Base-by-base conservation (phyloP, 2,888 invertebrate species). In the Schizotus pectinicornis region DNA sequence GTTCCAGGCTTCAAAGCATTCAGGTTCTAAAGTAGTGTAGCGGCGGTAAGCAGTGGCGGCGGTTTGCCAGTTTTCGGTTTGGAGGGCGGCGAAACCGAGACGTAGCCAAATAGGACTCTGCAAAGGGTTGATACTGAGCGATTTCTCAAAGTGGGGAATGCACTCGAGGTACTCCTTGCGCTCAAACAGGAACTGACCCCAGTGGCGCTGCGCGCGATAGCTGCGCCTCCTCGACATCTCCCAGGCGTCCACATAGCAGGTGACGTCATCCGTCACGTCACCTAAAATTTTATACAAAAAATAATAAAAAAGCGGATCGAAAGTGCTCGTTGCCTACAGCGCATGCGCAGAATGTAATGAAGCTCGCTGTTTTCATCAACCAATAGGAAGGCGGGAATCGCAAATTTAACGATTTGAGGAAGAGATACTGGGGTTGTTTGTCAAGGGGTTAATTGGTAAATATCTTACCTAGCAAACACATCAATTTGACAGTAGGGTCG, bases 1-100 rank as follows among this genome's bases (percentile, higher is more conserved):
- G 79, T 96, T 98, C 99, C 98, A 99, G 0, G 95, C 95, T 80
- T 98, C 97, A 77, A 94, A 98, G 51, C 92, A 91, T 79, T 90
- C 82, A 0, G 89, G 90, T 69, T 97, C 95, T n/a, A 98, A 81
- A 65, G 87, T 87, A 9, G 95, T 93, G 75, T 94, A 95, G 46
- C 89, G 86, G 41, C 93, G 85, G 77, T 97, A 98, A 0, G 94
- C 93, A 30, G 85, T 87, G 0, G 92, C 94, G 0, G 95, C 91
- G 7, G 87, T 74, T 68, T 91, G 88, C 92, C 94, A 95, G 59
- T 91, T 85, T 74, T 93, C 90, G 0, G 84, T 81, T 73, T 86
- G 83, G 53, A 97, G 83, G 1, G 93, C 91, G 1, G 95, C 90
- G 79, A 86, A 97, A 0, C 94, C 98, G 22, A 95, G 83, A 62